Conservation (phyloP, 2,888 invertebrate species). For the Sturmia bella region DNA sequence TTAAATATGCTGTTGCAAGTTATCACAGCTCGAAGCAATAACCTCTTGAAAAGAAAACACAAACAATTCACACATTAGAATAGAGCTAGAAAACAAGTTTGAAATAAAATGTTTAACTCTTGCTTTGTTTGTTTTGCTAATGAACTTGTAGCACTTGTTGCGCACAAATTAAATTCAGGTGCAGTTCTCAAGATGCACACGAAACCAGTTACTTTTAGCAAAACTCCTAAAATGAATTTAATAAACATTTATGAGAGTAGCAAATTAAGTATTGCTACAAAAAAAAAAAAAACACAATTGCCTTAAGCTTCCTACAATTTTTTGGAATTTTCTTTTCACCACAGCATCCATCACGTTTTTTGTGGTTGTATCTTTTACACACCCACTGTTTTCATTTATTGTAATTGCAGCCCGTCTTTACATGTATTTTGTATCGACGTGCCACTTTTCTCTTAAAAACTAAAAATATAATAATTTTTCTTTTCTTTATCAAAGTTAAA, state of each 20-base stretch:
- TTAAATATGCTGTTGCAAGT: too few species aligned
- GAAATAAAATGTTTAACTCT: constrained; percentile 5
- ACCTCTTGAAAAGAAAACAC: neutral
- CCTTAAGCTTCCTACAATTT: neutral
- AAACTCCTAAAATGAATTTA: constrained; percentile 3
- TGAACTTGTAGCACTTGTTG: constrained; percentile 63
- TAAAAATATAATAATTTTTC: neutral
- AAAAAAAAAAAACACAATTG: too few species aligned
- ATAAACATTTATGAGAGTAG: neutral
- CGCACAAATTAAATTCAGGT: constrained; percentile 41
- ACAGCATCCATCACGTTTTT: constrained; percentile 6
- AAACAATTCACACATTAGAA: constrained; percentile 28
- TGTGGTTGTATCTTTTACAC: constrained; percentile 35
- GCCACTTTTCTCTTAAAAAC: constrained; percentile 50
- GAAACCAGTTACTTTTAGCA: constrained; percentile 11
- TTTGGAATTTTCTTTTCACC: constrained; percentile 23
- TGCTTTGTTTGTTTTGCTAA: constrained; percentile 66
- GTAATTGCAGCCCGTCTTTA: constrained; percentile 16
- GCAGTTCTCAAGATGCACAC: constrained; percentile 10
- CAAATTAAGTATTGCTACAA: constrained; percentile 14
- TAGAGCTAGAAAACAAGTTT: constrained; percentile 34
- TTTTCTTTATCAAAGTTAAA: constrained; percentile 4
- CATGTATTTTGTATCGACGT: constrained; percentile 6
- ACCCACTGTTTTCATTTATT: constrained; percentile 45
- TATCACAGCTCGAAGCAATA: neutral